Evolutionary conservation across 2,797 vertebrate species (phyloP).

Genomic region (Sebastes cheni): DNA sequence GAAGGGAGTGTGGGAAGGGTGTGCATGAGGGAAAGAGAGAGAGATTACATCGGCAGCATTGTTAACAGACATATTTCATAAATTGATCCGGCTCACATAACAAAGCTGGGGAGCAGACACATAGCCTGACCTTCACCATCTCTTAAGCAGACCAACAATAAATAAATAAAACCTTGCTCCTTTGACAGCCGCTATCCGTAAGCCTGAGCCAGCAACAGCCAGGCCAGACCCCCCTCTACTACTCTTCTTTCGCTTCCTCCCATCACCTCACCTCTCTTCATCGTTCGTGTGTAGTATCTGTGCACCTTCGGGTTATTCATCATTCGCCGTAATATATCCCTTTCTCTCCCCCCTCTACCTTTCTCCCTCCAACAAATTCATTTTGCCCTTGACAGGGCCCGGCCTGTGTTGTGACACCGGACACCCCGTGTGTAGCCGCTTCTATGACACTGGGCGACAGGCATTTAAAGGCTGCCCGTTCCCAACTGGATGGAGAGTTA

Average conservation of each 20-base stretch:
- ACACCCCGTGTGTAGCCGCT: conserved; percentile 76
- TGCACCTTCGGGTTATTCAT: conserved; percentile 80
- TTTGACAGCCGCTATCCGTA: conserved; percentile 83
- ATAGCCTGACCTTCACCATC: conserved; percentile 85
- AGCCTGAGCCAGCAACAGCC: conserved; percentile 65
- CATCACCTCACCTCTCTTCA: conserved; percentile 61
- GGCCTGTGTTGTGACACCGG: conserved; percentile 79
- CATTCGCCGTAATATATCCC: conserved; percentile 75
- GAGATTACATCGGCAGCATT: conserved; percentile 75
- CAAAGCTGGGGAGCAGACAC: conserved; percentile 79
- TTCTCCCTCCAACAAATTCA: conserved; percentile 77
- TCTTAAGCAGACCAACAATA: conserved; percentile 84
- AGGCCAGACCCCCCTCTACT: conserved; percentile 53
- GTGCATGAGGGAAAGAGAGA: conserved; percentile 27
- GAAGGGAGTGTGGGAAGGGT: conserved; percentile 44
- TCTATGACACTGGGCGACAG: conserved; percentile 75
- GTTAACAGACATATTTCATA: conserved; percentile 86
- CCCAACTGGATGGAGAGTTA: conserved; percentile 63
- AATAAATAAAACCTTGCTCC: conserved; percentile 80
- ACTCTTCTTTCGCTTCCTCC: conserved; percentile 44
- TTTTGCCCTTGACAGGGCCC: conserved; percentile 78
- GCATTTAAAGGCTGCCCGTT: conserved; percentile 75
- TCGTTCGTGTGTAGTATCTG: conserved; percentile 78
- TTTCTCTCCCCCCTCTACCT: conserved; percentile 36
- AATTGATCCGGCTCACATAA: conserved; percentile 84